Evolutionary conservation across 2,797 vertebrate genomes (phyloP).

Genomic region (Corythornis leucogaster): DNA sequence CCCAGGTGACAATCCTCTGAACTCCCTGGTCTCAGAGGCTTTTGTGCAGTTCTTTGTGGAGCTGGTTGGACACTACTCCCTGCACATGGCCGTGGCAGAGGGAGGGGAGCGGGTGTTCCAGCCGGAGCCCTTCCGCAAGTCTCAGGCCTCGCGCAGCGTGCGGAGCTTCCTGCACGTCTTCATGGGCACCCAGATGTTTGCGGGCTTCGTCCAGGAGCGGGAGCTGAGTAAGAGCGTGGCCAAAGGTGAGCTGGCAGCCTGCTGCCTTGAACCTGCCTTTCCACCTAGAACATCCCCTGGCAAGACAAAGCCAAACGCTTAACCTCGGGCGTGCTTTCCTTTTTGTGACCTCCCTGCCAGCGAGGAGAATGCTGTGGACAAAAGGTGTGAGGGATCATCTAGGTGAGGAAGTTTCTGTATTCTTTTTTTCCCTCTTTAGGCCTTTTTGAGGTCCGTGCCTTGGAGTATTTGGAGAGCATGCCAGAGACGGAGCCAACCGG

Average conservation of each 20-base stretch:
- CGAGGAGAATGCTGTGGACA: accelerated
- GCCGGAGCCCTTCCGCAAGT: constrained; percentile 90
- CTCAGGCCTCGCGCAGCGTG: constrained; percentile 88
- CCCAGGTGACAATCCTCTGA: constrained; percentile 77
- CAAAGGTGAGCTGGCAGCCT: constrained; percentile 80
- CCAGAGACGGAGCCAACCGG: constrained; percentile 88
- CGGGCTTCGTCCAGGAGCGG: constrained; percentile 95
- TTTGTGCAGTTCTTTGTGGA: constrained; percentile 97
- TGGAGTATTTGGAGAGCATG: constrained; percentile 88
- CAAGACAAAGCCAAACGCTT: background rate
- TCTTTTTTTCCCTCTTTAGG: constrained; percentile 75
- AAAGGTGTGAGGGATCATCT: background rate
- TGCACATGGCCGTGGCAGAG: constrained; percentile 86
- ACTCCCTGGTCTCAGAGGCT: constrained; percentile 91
- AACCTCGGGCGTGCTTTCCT: background rate
- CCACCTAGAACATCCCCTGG: no score
- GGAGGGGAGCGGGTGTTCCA: constrained; percentile 86
- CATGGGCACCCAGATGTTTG: constrained; percentile 99
- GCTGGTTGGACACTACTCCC: constrained; percentile 93
- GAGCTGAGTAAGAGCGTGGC: constrained; percentile 89
- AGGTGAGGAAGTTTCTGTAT: background rate
- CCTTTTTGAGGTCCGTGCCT: constrained; percentile 92
- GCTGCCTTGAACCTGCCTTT: no score
- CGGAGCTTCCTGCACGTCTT: constrained; percentile 94
- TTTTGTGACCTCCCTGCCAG: background rate